Evolutionary conservation across 2,113 vertebrate genomes (phyloP).

Genomic region (Colistium nudipinnis): DNA sequence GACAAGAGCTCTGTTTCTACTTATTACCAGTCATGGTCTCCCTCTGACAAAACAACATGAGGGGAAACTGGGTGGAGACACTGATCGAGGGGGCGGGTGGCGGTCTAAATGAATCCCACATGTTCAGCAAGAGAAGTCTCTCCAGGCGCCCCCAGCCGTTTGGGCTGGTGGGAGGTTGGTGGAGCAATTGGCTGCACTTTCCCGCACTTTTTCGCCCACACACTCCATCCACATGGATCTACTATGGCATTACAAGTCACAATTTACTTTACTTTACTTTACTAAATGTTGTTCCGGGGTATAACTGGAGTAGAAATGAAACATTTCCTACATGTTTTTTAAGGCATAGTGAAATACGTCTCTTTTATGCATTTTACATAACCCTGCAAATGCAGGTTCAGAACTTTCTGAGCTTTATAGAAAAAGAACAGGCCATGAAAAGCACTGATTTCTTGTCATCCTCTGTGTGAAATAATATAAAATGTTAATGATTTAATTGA

Average conservation of each 20-base stretch:
- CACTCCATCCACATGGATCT: slow-evolving; percentile 72
- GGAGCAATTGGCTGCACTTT: slow-evolving; percentile 63
- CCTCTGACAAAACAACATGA: slow-evolving; percentile 67
- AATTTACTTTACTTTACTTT: slow-evolving; percentile 35
- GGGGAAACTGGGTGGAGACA: slow-evolving; percentile 74
- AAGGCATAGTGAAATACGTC: slow-evolving; percentile 23
- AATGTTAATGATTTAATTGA: slow-evolving; percentile 2
- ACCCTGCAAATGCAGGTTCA: background rate
- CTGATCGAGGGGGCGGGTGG: slow-evolving; percentile 71
- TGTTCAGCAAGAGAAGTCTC: slow-evolving; percentile 71
- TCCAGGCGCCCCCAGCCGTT: slow-evolving; percentile 47
- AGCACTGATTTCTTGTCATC: slow-evolving; percentile 13
- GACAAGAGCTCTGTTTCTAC: slow-evolving; percentile 64
- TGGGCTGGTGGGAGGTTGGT: slow-evolving; percentile 28
- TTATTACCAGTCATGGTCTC: slow-evolving; percentile 65
- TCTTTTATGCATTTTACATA: too few relatives aligned
- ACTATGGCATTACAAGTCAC: slow-evolving; percentile 61
- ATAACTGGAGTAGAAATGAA: slow-evolving; percentile 24
- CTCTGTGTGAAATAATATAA: too few relatives aligned
- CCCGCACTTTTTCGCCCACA: slow-evolving; percentile 74
- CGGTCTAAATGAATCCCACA: slow-evolving; percentile 82
- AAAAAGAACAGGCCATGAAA: slow-evolving; percentile 24
- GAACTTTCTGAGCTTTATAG: slow-evolving; percentile 2
- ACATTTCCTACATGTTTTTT: slow-evolving; percentile 3
- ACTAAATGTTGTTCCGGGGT: slow-evolving; percentile 7